A percentile compares a stretch with the other conserved stretches of the same genome.
Evolutionary conservation across 2,888 invertebrate species (phyloP).

Genomic region (Bombyx huttoni): DNA sequence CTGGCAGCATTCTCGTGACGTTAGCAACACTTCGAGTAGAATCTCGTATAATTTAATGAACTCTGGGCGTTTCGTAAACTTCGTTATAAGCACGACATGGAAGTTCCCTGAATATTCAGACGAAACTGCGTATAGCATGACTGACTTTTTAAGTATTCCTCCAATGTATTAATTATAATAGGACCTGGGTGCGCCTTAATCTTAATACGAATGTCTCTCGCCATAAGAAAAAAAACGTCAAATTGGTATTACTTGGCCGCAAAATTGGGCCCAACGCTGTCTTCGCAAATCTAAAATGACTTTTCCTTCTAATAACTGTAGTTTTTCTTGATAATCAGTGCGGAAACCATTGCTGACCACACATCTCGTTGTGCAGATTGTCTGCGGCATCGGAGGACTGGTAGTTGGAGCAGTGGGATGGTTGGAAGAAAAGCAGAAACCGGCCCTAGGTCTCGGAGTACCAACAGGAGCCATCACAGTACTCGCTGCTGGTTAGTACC

Average conservation of each 20-base stretch:
- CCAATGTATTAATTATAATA: neutral
- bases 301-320: too few species aligned
- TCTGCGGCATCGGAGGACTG: constrained; percentile 70
- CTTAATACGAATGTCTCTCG: too few species aligned
- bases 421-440: constrained; percentile 65
- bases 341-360: too few species aligned
- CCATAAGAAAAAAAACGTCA: too few species aligned
- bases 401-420: constrained; percentile 73
- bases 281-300: too few species aligned
- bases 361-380: constrained; percentile 42
- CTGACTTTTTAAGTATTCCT: constrained; percentile 6
- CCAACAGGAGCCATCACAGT: constrained; percentile 70
- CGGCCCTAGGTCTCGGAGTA: constrained; percentile 67
- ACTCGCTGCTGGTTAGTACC: constrained; percentile 55
- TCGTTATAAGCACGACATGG: constrained; percentile 4
- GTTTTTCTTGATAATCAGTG: too few species aligned
- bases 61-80: neutral
- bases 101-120: neutral
- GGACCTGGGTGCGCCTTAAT: too few species aligned
- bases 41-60: neutral
- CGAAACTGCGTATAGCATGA: neutral
- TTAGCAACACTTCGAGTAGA: neutral
- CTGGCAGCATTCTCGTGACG: neutral
- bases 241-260: too few species aligned
- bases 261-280: too few species aligned